Conservation (phyloP, 2,888 invertebrate species). For the Cremastobaeus sp. region DNA sequence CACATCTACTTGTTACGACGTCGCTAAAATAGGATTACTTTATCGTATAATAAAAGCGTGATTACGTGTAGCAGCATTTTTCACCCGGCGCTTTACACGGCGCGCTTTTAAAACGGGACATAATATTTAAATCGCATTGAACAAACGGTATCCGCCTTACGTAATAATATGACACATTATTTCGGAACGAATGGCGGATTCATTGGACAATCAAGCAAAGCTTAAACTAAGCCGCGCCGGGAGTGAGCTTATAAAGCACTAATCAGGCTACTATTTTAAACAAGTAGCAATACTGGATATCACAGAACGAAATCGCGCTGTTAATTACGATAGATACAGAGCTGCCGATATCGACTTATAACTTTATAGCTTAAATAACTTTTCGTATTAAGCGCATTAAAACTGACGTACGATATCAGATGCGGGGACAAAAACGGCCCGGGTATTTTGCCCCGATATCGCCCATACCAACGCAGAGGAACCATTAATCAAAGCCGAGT, state of each 20-base stretch:
- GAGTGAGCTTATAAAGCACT: slow-evolving; percentile 32
- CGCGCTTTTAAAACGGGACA: background rate
- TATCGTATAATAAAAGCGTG: slow-evolving; percentile 13
- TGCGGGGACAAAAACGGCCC: too few relatives aligned
- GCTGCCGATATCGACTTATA: background rate
- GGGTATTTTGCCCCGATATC: too few relatives aligned
- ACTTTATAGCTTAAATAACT: background rate
- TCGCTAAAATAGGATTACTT: slow-evolving; percentile 16
- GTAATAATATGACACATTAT: slow-evolving; percentile 25
- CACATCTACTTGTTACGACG: slow-evolving; percentile 5
- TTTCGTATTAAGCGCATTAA: too few relatives aligned
- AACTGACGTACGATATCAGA: too few relatives aligned
- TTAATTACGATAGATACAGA: slow-evolving; percentile 8
- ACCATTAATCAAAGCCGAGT: too few relatives aligned
- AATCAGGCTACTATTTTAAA: slow-evolving; percentile 25
- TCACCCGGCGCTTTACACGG: background rate
- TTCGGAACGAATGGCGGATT: slow-evolving; percentile 43
- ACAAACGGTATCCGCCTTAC: slow-evolving; percentile 20
- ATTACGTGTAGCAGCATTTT: slow-evolving; percentile 22
- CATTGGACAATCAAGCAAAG: slow-evolving; percentile 44
- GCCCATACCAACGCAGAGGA: too few relatives aligned
- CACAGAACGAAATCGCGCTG: slow-evolving; percentile 17
- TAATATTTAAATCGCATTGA: slow-evolving; percentile 11
- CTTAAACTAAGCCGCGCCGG: slow-evolving; percentile 33
- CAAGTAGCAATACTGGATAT: background rate